These are phyloP conservation scores for Solea solea DNA, from an alignment of 2,113 vertebrate species.

Conservation along the genomic window DNA sequence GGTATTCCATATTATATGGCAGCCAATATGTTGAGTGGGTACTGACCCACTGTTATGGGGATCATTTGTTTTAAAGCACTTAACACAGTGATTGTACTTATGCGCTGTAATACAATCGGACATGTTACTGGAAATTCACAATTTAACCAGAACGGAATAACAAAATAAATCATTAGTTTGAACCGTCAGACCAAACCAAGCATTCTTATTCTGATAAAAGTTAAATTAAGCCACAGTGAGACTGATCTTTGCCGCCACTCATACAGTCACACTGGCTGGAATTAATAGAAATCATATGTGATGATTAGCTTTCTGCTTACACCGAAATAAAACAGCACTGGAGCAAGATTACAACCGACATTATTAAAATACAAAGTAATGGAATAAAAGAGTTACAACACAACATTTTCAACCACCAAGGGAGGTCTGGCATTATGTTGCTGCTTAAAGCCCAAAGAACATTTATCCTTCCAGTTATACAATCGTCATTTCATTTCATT, in stretches of 20 bases:
- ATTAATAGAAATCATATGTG: conserved; percentile 31
- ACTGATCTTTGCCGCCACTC: background rate
- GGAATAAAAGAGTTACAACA: conserved; percentile 36
- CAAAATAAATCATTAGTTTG: background rate
- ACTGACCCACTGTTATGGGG: conserved; percentile 14
- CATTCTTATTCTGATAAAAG: conserved; percentile 11
- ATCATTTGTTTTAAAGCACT: conserved; percentile 9
- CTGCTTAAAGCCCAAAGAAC: conserved; percentile 19
- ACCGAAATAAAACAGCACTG: conserved; percentile 20
- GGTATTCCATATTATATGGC: background rate
- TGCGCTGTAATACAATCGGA: conserved; percentile 5
- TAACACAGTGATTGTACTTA: conserved; percentile 16
- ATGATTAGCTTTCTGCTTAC: conserved; percentile 23
- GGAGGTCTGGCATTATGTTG: conserved; percentile 55
- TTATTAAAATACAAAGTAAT: conserved; percentile 54
- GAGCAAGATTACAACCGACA: conserved; percentile 40
- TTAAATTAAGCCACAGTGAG: background rate
- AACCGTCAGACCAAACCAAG: conserved; percentile 4
- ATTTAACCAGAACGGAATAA: conserved; percentile 7
- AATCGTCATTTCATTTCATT: conserved; percentile 44
- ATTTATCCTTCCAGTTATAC: conserved; percentile 35
- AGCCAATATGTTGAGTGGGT: conserved; percentile 7
- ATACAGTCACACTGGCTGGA: background rate
- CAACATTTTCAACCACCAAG: conserved; percentile 21
- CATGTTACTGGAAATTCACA: background rate